Conservation (phyloP, 2,113 vertebrate species). For the Triplophysa rosa region DNA sequence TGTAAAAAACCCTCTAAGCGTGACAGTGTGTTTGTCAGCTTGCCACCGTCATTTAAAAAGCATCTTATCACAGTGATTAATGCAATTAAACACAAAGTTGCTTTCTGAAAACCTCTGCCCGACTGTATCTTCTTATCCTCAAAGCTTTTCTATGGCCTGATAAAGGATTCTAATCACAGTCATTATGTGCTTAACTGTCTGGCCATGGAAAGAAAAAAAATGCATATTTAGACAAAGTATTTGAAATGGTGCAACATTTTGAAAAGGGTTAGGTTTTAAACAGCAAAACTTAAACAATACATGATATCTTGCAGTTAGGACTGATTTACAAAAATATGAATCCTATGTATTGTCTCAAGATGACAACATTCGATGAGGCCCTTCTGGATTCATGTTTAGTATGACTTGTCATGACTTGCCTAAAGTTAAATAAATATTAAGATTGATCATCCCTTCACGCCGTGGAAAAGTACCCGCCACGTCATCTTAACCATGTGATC, state of each 20-base stretch:
- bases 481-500: slow-evolving; percentile 6
- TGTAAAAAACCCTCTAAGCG: slow-evolving; percentile 64
- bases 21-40: slow-evolving; percentile 67
- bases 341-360: too few species aligned
- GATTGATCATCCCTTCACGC: neutral
- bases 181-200: slow-evolving; percentile 80
- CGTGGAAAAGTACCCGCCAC: neutral
- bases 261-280: slow-evolving; percentile 60
- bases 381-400: too few species aligned
- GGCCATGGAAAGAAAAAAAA: slow-evolving; percentile 61
- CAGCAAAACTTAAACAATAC: slow-evolving; percentile 33
- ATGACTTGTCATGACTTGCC: too few species aligned
- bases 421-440: too few species aligned
- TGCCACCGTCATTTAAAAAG: slow-evolving; percentile 70
- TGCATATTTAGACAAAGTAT: slow-evolving; percentile 62
- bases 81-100: slow-evolving; percentile 81
- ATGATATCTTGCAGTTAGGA: too few species aligned
- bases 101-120: slow-evolving; percentile 69
- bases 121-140: slow-evolving; percentile 80
- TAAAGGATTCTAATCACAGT: slow-evolving; percentile 71
- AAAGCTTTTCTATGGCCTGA: slow-evolving; percentile 75
- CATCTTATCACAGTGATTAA: slow-evolving; percentile 79
- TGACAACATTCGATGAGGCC: too few species aligned
- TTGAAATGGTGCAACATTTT: slow-evolving; percentile 63
- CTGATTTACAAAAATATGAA: too few species aligned